Evolutionary conservation across 2,888 invertebrate species (phyloP).

Genomic region (Synergus gifuensis): DNA sequence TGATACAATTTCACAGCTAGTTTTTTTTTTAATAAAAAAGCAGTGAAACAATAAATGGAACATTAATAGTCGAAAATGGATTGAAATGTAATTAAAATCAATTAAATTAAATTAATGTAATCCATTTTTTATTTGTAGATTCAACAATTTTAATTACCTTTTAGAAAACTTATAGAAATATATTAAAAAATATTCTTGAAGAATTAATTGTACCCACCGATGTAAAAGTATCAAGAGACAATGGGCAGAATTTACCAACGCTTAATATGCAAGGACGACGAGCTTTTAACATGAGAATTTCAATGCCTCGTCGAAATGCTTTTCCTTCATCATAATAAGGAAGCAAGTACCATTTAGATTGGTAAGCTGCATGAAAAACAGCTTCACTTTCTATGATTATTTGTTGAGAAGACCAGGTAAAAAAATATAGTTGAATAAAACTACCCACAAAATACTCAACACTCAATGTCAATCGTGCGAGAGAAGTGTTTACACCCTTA

Average conservation of each 20-base stretch:
- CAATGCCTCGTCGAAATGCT: slow-evolving; percentile 44
- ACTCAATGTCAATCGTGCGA: slow-evolving; percentile 47
- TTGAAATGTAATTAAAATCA: no score
- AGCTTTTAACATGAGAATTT: slow-evolving; percentile 47
- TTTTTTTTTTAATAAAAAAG: no score
- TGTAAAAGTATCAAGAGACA: slow-evolving; percentile 54
- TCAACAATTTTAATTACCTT: no score
- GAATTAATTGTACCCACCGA: slow-evolving; percentile 45
- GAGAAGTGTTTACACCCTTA: slow-evolving; percentile 45
- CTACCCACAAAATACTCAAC: slow-evolving; percentile 48
- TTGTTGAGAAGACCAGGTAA: slow-evolving; percentile 54
- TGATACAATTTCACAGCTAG: no score
- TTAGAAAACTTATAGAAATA: no score
- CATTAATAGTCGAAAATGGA: no score
- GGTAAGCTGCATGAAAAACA: slow-evolving; percentile 49
- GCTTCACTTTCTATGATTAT: slow-evolving; percentile 49
- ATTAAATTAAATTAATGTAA: no score
- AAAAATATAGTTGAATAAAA: slow-evolving; percentile 54
- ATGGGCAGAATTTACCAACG: slow-evolving; percentile 53
- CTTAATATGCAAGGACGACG: slow-evolving; percentile 50
- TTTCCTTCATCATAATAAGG: slow-evolving; percentile 40
- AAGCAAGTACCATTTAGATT: slow-evolving; percentile 50
- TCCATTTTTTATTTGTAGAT: no score
- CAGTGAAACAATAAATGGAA: no score
- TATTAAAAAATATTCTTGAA: neutral